Conservation (phyloP, 2,797 vertebrate genomes). For the Graptemys geographica region DNA sequence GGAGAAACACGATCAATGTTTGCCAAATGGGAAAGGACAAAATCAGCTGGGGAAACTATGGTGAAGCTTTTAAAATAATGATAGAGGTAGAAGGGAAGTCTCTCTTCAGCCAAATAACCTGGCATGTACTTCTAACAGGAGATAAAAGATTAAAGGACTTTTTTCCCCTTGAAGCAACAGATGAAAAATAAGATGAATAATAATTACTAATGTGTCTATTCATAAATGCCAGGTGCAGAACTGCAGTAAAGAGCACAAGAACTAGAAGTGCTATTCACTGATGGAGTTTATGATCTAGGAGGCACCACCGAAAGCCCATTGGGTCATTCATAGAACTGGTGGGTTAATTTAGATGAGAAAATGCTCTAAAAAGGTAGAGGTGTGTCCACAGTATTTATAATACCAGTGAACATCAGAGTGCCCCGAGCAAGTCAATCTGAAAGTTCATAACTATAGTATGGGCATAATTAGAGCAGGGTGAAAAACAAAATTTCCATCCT, state of each 20-base stretch:
- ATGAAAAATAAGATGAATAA: slow-evolving; percentile 71
- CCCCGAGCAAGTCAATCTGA: not conserved
- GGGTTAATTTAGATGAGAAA: not conserved
- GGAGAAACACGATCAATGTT: not conserved
- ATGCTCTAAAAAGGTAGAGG: not conserved
- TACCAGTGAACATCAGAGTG: not conserved
- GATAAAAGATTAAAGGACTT: slow-evolving; percentile 65
- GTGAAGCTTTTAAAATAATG: slow-evolving; percentile 53
- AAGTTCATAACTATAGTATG: not conserved
- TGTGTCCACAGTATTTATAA: not conserved
- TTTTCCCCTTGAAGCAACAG: slow-evolving; percentile 63
- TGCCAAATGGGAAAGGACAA: slow-evolving; percentile 7
- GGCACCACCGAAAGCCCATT: slow-evolving; percentile 25
- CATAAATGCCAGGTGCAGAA: slow-evolving; percentile 42
- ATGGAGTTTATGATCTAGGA: slow-evolving; percentile 48
- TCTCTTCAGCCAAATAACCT: slow-evolving; percentile 56
- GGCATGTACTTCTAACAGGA: slow-evolving; percentile 59
- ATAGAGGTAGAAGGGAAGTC: slow-evolving; percentile 47
- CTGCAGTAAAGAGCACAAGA: slow-evolving; percentile 15
- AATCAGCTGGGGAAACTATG: slow-evolving; percentile 42
- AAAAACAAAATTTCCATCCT: not conserved
- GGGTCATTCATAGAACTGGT: slow-evolving; percentile 41
- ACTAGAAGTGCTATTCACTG: slow-evolving; percentile 47
- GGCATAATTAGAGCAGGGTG: not conserved
- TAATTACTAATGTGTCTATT: slow-evolving; percentile 67